A percentile compares a stretch with the other conserved stretches of the same genome.
Evolutionary conservation across 2,113 vertebrate species (phyloP).

Genomic region (Gasterosteus nipponicus): DNA sequence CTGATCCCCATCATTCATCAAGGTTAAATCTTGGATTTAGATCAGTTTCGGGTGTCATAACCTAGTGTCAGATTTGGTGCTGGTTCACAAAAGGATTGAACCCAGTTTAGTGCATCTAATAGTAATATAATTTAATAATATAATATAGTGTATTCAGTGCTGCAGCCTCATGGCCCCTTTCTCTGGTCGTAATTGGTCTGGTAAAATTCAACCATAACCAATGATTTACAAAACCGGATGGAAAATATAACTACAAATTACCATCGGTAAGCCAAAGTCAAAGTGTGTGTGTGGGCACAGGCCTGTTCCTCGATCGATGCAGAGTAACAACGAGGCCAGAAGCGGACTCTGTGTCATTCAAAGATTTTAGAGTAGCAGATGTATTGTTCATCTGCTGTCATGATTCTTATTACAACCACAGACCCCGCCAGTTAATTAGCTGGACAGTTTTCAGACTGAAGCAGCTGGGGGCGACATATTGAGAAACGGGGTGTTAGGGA

Average conservation of each 20-base stretch:
- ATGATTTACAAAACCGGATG: constrained; percentile 2
- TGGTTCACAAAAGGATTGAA: constrained; percentile 20
- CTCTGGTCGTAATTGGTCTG: too few species aligned
- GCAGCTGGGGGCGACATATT: constrained; percentile 80
- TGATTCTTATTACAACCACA: constrained; percentile 72
- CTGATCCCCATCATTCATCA: not conserved
- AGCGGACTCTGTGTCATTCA: constrained; percentile 54
- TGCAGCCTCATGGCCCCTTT: too few species aligned
- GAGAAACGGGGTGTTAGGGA: constrained; percentile 63
- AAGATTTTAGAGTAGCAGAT: constrained; percentile 73
- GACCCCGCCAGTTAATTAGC: constrained; percentile 76
- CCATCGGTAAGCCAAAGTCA: constrained; percentile 45
- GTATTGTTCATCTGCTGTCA: constrained; percentile 77
- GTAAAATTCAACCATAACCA: not conserved
- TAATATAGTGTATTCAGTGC: too few species aligned
- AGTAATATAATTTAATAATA: too few species aligned
- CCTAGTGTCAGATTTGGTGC: not conserved
- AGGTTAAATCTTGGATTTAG: not conserved
- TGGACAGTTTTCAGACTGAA: constrained; percentile 77
- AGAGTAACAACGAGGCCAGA: constrained; percentile 28
- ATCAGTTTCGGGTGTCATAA: not conserved
- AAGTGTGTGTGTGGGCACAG: not conserved
- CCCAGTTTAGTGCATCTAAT: not conserved
- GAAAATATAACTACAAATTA: constrained; percentile 15
- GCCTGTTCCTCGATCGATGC: constrained; percentile 33